Conservation (phyloP, 2,113 vertebrate species). For the Amblyornis subalaris region DNA sequence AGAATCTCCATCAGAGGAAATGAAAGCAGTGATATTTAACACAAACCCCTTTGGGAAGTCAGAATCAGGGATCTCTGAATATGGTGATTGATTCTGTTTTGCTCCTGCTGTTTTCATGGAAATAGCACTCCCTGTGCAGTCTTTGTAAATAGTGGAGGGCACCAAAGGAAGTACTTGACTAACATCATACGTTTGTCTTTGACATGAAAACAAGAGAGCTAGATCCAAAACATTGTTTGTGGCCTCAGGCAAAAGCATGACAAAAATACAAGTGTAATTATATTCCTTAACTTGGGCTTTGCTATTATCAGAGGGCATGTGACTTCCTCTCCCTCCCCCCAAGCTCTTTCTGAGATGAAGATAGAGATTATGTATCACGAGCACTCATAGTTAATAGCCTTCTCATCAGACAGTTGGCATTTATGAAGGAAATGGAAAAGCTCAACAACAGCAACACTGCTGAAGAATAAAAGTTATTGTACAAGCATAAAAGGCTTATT, state of each 20-base stretch:
- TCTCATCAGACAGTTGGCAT: background rate
- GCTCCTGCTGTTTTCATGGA: background rate
- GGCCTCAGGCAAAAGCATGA: background rate
- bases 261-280: background rate
- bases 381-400: background rate
- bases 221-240: background rate
- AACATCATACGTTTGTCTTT: background rate
- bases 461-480: background rate
- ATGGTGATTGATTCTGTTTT: background rate
- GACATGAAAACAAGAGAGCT: background rate
- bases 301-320: background rate
- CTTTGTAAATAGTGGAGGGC: background rate
- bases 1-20: background rate
- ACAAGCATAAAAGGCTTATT: background rate
- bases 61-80: background rate
- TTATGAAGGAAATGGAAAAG: conserved; percentile 5
- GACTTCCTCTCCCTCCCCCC: background rate
- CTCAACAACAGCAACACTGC: background rate
- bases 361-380: background rate
- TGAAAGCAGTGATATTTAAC: background rate
- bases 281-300: background rate
- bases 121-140: background rate
- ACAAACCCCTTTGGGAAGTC: background rate
- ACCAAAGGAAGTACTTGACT: background rate
- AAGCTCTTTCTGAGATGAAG: background rate